Percentiles rank a stretch among this genome's conserved stretches.
Conservation (phyloP, 2,797 vertebrate genomes). For the Buceros bicornis region DNA sequence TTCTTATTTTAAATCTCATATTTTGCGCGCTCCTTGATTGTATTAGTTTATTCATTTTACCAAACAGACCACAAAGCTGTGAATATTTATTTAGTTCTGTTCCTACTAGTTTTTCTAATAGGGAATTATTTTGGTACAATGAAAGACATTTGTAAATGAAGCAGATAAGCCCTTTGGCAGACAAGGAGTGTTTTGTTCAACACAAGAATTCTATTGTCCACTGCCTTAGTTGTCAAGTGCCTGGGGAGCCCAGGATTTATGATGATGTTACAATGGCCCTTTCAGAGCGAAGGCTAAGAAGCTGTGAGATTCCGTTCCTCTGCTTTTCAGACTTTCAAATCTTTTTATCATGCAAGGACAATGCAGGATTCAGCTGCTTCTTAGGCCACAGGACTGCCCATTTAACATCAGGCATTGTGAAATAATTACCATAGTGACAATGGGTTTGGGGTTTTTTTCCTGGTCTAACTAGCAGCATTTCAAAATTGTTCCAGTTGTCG, state of each 20-base stretch:
- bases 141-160: constrained; percentile 91
- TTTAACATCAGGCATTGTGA: constrained; percentile 78
- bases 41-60: constrained; percentile 76
- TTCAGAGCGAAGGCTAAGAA: constrained; percentile 84
- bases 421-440: constrained; percentile 81
- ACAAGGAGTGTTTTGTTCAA: constrained; percentile 89
- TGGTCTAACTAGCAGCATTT: constrained; percentile 36
- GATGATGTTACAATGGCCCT: constrained; percentile 87
- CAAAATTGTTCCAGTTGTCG: constrained; percentile 70
- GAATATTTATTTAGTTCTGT: constrained; percentile 87
- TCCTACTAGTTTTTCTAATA: constrained; percentile 83
- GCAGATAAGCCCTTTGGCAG: constrained; percentile 85
- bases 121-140: constrained; percentile 87
- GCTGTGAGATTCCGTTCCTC: constrained; percentile 86
- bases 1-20: neutral
- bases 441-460: neutral
- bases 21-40: constrained; percentile 38
- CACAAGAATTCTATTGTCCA: constrained; percentile 91
- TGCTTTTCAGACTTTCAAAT: constrained; percentile 88
- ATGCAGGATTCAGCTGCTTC: constrained; percentile 87
- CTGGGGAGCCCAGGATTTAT: constrained; percentile 89
- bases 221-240: constrained; percentile 89
- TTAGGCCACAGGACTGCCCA: constrained; percentile 76
- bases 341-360: constrained; percentile 87
- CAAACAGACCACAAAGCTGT: constrained; percentile 76